These are phyloP conservation scores for Lontra canadensis DNA, from an alignment of 2,113 vertebrate species.

Conservation along the genomic window DNA sequence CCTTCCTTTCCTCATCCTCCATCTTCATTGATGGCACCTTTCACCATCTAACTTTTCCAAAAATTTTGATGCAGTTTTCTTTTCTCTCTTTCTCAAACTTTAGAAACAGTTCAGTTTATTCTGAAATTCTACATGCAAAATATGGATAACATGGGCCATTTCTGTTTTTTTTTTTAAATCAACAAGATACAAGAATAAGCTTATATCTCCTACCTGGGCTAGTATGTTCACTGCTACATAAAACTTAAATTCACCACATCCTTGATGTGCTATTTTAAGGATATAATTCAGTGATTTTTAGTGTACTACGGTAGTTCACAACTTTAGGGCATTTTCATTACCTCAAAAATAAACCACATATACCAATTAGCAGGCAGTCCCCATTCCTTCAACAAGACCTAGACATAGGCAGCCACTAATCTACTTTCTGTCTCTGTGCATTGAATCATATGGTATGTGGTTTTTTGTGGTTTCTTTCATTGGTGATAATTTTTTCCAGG, in stretches of 20 bases:
- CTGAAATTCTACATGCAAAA: background rate
- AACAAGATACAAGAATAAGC: background rate
- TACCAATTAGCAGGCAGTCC: background rate
- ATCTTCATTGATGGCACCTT: background rate
- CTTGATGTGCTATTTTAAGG: background rate
- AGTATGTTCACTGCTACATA: background rate
- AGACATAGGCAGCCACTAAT: background rate
- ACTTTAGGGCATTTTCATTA: background rate
- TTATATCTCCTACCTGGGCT: background rate
- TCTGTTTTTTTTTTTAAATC: background rate
- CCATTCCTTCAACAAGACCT: background rate
- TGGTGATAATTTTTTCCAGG: background rate
- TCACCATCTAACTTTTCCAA: background rate
- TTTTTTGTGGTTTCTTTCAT: background rate
- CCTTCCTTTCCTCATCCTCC: background rate
- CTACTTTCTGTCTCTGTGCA: background rate
- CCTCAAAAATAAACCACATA: background rate
- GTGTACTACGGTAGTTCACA: background rate
- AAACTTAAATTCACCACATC: background rate
- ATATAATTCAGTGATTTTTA: background rate
- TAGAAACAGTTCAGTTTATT: no score
- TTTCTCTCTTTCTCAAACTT: background rate
- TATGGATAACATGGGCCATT: background rate
- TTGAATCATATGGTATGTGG: background rate
- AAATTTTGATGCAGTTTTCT: background rate